Base-by-base conservation (phyloP, 2,797 vertebrate species). In the Clangula hyemalis region DNA sequence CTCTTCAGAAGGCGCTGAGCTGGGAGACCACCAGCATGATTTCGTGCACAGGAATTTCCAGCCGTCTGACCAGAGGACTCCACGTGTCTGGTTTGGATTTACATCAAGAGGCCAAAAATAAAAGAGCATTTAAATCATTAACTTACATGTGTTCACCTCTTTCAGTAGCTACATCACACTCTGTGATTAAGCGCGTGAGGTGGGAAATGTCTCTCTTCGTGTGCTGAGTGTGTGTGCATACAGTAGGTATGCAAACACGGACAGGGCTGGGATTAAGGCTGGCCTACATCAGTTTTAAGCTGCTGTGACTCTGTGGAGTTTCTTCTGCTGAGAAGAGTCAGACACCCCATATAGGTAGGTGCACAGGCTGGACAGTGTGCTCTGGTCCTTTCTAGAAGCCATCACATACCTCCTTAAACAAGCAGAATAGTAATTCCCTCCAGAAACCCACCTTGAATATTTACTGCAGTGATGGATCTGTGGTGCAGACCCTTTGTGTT, bases 11-110 rank as follows among this genome's bases (percentile, higher is more conserved):
- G 89, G 89, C 73, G 38, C 65, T 58, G 91, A 95, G 94, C 81
- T 54, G 5, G 80, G 96, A 97, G 98, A 98, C 98, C 98, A 98
- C 97, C 97, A 98, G 96, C 97, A 94, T 71, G 91, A 96, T 95
- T 97, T 95, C 93, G 56, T 89, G 94, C 66, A 88, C 91, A 95
- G 97, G 97, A 97, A 98, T 98, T 98, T 98, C 97, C 97, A 97
- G 54, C 97, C 53, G 93, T 97, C 98, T 98, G 97, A 97, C 97
- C 98, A 97, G 97, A 97, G 64, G 96, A 96, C 95, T 94, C 89
- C 12, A 21, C 95, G 97, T 95, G 96, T 96, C 97, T 97, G 96
- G 95, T 95, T 97, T 97, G 97, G 96, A 95, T 93, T 97, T 96
- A 83, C 85, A 97, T 97, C 96, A 97, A 97, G 95, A 93, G 61